Evolutionary conservation across 2,797 vertebrate genomes (phyloP), one percentile per base, ranked within the genome.

Genomic region (Lepidocolaptes lacrymiger): DNA sequence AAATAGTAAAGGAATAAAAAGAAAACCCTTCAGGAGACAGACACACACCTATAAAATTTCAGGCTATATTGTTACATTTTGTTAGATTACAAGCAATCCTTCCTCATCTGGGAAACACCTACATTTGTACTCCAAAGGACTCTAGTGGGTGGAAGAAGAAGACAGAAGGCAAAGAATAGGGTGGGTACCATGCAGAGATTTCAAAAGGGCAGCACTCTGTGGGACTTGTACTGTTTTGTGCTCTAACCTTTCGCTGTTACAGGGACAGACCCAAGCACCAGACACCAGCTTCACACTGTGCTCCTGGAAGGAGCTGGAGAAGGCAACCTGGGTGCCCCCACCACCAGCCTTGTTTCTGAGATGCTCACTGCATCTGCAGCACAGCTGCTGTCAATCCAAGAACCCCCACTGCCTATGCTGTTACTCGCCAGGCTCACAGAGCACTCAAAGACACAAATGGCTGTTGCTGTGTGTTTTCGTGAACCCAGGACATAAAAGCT

Each of bases 171-270:
- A 55, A 85, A 69, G 52, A 78, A 49, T 2, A 10, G 8, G 8
- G 5, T 56, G 16, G 30, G 12, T 58, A 13, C 46, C 64, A 17
- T 37, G 34, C 32, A 56, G 54, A 55, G 62, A 23, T 24, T 48
- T 77, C 62, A n/a, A 32, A 74, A 58, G 17, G 37, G 12, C 37
- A 41, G 27, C 0, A 0, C 16, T 54, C 6, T 58, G 21, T 62
- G 36, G 21, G 14, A 46, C 26, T 52, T 44, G 8, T 24, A 56
- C n/a, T 20, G 4, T 71, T 61, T 68, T 59, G 14, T 1, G 0
- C 21, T 68, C 15, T 32, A 52, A 26, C 12, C 23, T 74, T 88
- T 37, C 20, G 2, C 41, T 67, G 46, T 52, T 52, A 32, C 30
- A 82, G 27, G 37, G 48, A 61, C 23, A 52, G 24, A 52, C 19